phyloP scores from a whole-genome alignment of 1,140 invertebrate genomes.

The Tribolium castaneum region DNA sequence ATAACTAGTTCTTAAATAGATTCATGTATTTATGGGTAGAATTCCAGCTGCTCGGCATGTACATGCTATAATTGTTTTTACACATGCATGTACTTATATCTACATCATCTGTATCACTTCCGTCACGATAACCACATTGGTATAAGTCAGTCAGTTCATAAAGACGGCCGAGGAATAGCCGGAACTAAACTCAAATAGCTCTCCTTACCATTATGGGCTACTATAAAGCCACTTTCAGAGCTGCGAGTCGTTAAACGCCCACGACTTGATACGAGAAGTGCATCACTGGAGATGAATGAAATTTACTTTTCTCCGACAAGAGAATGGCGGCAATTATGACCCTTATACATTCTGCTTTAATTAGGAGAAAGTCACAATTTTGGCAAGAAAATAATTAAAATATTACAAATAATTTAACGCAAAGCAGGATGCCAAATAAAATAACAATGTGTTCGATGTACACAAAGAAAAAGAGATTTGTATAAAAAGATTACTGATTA shows the following conservation, averaged over 20 bases:
- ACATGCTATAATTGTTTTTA: slow-evolving; percentile 56
- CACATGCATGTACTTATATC: slow-evolving; percentile 55
- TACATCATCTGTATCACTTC: slow-evolving; percentile 55
- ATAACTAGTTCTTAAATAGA: slow-evolving; percentile 33
- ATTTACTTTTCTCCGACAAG: not conserved
- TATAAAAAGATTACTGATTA: too few relatives aligned
- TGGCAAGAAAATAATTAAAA: too few relatives aligned
- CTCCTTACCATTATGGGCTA: not conserved
- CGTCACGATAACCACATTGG: slow-evolving; percentile 54
- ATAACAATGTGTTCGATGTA: too few relatives aligned
- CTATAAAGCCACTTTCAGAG: not conserved
- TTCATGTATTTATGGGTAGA: slow-evolving; percentile 28
- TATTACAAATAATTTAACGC: too few relatives aligned
- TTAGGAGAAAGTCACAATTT: not conserved
- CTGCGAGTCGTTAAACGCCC: not conserved
- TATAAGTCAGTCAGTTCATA: slow-evolving; percentile 50
- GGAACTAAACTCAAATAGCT: slow-evolving; percentile 41
- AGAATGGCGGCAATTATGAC: not conserved
- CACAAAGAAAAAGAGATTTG: too few relatives aligned
- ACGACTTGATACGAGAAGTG: not conserved
- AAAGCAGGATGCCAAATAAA: too few relatives aligned
- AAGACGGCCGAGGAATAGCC: slow-evolving; percentile 47
- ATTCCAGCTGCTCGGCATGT: slow-evolving; percentile 48
- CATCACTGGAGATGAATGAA: not conserved
- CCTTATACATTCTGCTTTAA: not conserved